phyloP scores from a whole-genome alignment of 2,113 vertebrate genomes.

The Vulpes lagopus region DNA sequence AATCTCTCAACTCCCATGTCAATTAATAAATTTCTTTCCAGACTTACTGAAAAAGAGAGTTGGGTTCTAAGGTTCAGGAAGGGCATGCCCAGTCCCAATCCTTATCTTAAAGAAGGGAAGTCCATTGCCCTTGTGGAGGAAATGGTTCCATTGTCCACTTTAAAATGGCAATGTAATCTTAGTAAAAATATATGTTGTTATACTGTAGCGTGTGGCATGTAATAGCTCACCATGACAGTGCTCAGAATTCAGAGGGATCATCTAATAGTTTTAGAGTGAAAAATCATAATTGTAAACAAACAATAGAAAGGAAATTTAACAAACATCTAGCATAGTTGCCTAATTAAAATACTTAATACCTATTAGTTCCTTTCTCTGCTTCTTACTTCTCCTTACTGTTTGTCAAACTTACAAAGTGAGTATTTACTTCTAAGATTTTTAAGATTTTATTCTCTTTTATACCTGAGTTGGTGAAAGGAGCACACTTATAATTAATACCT shows the following conservation, averaged over 20 bases:
- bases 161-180: not conserved
- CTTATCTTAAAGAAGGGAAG: not conserved
- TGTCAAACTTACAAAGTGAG: not conserved
- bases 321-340: not conserved
- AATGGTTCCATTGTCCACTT: not conserved
- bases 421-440: not conserved
- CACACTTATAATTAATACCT: not conserved
- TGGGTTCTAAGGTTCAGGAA: not conserved
- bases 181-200: not conserved
- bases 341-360: not conserved
- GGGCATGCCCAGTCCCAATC: not conserved
- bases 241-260: not conserved
- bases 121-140: not conserved
- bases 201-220: not conserved
- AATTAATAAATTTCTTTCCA: not conserved
- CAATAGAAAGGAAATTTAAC: not conserved
- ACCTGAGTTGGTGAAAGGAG: not conserved
- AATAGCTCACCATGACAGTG: not conserved
- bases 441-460: not conserved
- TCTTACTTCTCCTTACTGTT: not conserved
- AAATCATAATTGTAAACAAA: not conserved
- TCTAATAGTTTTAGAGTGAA: not conserved
- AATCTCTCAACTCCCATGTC: not conserved
- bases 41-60: not conserved
- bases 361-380: not conserved